Conservation (phyloP, 2,797 vertebrate species). For the Uromys caudimaculatus region DNA sequence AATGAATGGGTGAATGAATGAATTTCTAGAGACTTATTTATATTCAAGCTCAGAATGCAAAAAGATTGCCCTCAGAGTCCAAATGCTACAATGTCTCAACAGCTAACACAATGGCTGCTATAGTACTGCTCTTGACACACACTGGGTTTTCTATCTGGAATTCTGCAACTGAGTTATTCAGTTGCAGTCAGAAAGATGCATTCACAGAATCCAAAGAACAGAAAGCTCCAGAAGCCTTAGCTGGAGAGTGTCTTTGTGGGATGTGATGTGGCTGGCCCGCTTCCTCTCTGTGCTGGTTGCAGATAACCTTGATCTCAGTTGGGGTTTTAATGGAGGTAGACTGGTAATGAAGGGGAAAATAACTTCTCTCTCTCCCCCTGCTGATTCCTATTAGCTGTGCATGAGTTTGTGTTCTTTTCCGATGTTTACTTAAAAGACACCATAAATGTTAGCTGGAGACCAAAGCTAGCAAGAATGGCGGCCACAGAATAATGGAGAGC, state of each 20-base stretch:
- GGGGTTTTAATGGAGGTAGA: slow-evolving; percentile 65
- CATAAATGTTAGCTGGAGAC: slow-evolving; percentile 62
- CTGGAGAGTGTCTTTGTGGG: slow-evolving; percentile 16
- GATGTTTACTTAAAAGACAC: slow-evolving; percentile 68
- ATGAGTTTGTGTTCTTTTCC: slow-evolving; percentile 56
- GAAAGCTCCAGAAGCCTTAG: not conserved
- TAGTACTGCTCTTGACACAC: not conserved
- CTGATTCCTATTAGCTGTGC: slow-evolving; percentile 75
- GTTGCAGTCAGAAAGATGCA: not conserved
- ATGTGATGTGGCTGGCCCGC: not conserved
- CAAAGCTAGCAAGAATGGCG: slow-evolving; percentile 25
- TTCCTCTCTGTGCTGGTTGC: slow-evolving; percentile 54
- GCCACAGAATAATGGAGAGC: slow-evolving; percentile 50
- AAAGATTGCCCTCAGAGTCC: not conserved
- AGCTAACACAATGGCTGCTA: not conserved
- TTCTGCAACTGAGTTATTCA: slow-evolving; percentile 46
- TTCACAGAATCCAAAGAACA: slow-evolving; percentile 34
- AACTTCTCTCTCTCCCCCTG: slow-evolving; percentile 62
- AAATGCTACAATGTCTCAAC: slow-evolving; percentile 18
- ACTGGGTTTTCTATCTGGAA: not conserved
- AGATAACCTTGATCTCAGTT: slow-evolving; percentile 68
- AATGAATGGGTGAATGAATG: too few species aligned
- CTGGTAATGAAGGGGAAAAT: slow-evolving; percentile 72
- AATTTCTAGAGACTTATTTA: not conserved
- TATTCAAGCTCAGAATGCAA: not conserved